Evolutionary conservation across 35 echinoderm and acorn worm genomes (phyloP).

Genomic region (Anneissia japonica): DNA sequence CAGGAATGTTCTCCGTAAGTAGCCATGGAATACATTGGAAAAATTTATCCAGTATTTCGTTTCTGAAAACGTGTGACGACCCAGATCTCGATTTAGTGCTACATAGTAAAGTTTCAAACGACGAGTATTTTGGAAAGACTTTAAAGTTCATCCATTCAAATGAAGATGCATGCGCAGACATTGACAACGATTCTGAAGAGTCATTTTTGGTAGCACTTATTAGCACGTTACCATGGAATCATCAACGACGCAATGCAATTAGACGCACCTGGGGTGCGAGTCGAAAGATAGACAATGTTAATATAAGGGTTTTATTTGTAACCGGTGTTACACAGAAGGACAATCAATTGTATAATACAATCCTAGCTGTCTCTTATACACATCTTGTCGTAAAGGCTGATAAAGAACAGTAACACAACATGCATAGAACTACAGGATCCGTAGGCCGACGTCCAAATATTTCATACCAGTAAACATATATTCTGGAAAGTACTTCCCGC

Average conservation of each 20-base stretch:
- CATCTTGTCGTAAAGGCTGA: slow-evolving; percentile 81
- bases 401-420: slow-evolving; percentile 47
- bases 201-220: slow-evolving; percentile 59
- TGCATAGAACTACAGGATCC: slow-evolving; percentile 18
- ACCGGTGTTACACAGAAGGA: slow-evolving; percentile 46
- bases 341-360: slow-evolving; percentile 12
- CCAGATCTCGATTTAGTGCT: slow-evolving; percentile 43
- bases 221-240: slow-evolving; percentile 46
- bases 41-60: neutral
- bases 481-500: slow-evolving; percentile 80
- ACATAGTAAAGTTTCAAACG: slow-evolving; percentile 40
- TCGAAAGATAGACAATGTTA: slow-evolving; percentile 32
- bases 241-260: slow-evolving; percentile 58
- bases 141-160: slow-evolving; percentile 48
- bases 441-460: slow-evolving; percentile 72
- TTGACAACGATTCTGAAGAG: slow-evolving; percentile 9
- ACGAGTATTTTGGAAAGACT: slow-evolving; percentile 34
- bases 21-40: neutral
- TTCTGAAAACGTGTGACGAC: slow-evolving; percentile 28
- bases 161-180: slow-evolving; percentile 32
- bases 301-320: slow-evolving; percentile 71
- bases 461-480: slow-evolving; percentile 40
- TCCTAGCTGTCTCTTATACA: slow-evolving; percentile 60
- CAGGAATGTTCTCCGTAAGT: neutral
- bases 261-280: slow-evolving; percentile 57